phyloP scores from a whole-genome alignment of 1,140 invertebrate species.

The Theocolax elegans region DNA sequence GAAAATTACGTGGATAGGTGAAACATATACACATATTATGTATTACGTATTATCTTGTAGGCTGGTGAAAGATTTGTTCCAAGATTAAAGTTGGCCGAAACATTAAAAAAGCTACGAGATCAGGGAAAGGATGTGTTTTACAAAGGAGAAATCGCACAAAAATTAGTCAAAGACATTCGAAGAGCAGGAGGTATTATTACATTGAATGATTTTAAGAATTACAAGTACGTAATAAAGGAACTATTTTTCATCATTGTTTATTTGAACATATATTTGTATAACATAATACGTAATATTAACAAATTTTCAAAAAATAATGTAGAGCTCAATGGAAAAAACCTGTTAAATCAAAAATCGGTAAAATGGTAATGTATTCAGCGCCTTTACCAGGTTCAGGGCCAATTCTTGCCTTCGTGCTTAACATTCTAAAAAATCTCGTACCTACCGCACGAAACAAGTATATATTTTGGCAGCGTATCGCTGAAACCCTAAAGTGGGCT shows the following conservation, averaged over 20 bases:
- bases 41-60: too few relatives aligned
- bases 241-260: not conserved
- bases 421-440: conserved; percentile 76
- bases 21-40: too few relatives aligned
- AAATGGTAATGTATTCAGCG: conserved; percentile 75
- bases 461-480: conserved; percentile 82
- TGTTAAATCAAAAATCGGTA: conserved; percentile 65
- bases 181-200: conserved; percentile 80
- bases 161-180: conserved; percentile 76
- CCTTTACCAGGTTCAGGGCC: conserved; percentile 85
- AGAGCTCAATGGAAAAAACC: conserved; percentile 73
- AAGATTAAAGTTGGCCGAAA: conserved; percentile 76
- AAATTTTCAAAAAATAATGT: not conserved
- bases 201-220: conserved; percentile 77
- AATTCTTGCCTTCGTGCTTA: conserved; percentile 83
- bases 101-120: conserved; percentile 73
- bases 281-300: too few relatives aligned
- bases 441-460: conserved; percentile 52
- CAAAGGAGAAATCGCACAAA: conserved; percentile 73
- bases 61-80: too few relatives aligned
- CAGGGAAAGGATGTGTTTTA: conserved; percentile 75
- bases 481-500: conserved; percentile 92
- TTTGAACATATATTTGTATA: not conserved
- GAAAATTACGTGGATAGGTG: too few relatives aligned
- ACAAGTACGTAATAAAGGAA: conserved; percentile 66